Conservation (phyloP, 2,113 vertebrate genomes). For the Carassius gibelio region DNA sequence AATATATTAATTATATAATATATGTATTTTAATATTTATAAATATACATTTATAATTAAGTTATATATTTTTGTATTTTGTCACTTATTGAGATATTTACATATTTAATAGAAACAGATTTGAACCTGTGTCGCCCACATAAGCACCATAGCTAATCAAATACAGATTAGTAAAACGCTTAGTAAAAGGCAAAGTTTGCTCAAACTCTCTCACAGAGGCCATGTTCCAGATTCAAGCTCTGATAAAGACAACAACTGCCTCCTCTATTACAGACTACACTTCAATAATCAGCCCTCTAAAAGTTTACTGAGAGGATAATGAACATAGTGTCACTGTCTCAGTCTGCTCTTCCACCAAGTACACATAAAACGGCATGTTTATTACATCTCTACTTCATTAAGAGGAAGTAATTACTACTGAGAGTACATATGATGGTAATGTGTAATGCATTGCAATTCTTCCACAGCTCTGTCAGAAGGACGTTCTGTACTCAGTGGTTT, state of each 20-base stretch:
- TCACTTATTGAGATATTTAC: background rate
- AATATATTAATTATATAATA: no score
- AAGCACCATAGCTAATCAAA: background rate
- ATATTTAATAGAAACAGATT: background rate
- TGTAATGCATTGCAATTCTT: background rate
- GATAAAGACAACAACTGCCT: background rate
- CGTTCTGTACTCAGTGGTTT: background rate
- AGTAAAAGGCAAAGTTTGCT: background rate
- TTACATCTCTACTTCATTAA: conserved; percentile 42
- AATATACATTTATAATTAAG: no score
- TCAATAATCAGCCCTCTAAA: conserved; percentile 27
- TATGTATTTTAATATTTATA: no score
- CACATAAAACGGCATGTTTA: conserved; percentile 13
- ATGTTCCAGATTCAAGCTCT: background rate
- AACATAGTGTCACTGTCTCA: conserved; percentile 20
- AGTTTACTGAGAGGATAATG: conserved; percentile 46
- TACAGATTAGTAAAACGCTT: no score
- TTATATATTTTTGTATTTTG: background rate
- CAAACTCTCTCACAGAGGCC: background rate
- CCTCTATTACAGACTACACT: background rate
- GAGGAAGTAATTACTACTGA: conserved; percentile 38
- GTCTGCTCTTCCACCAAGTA: conserved; percentile 20
- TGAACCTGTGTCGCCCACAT: background rate
- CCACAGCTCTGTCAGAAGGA: background rate
- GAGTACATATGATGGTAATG: background rate